Evolutionary conservation across 2,888 invertebrate genomes (phyloP), one percentile per base, ranked within the genome.

Genomic region (Cremastobaeus sp.): DNA sequence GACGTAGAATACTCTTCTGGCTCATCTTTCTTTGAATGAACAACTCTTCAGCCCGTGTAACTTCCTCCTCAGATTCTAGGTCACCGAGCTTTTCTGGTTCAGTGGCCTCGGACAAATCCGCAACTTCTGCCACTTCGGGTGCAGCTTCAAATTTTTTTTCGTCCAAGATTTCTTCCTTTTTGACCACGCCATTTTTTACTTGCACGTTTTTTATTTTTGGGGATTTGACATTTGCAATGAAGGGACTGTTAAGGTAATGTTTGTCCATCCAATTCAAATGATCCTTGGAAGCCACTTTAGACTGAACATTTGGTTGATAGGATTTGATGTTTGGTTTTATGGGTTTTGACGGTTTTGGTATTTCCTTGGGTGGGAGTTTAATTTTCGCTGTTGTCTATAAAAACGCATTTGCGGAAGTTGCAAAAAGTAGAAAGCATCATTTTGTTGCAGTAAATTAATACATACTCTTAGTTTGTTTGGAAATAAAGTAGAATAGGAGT

Each of bases 1-100:
- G 48, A 8, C 21, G 17, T 32, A 68, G 17, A n/a, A 59, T 21
- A 1, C 68, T 57, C 8, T 68, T 74, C 9, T 45, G 48, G 50
- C 4, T 64, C 9, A 41, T 0, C 30, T 50, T 62, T n/a, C 17
- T 45, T 0, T 34, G 8, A 25, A 8, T n/a, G n/a, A 4, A 15
- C 15, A 18, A 5, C 11, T 20, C 20, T 20, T 48, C 32, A 0
- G 30, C 4, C 18, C 20, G 3, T 11, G 6, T 4, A 12, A 43
- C 39, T 15, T 50, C 39, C n/a, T 15, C 48, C 12, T n/a, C n/a
- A n/a, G n/a, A n/a, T n/a, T n/a, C n/a, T n/a, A n/a, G n/a, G n/a
- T n/a, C n/a, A n/a, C n/a, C n/a, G n/a, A n/a, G n/a, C n/a, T n/a
- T 11, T 18, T 41, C 18, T 35, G 14, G 2, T 48, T 39, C 21